Conservation (phyloP, 2,888 invertebrate genomes). For the Mesopsocus fuscifrons region DNA sequence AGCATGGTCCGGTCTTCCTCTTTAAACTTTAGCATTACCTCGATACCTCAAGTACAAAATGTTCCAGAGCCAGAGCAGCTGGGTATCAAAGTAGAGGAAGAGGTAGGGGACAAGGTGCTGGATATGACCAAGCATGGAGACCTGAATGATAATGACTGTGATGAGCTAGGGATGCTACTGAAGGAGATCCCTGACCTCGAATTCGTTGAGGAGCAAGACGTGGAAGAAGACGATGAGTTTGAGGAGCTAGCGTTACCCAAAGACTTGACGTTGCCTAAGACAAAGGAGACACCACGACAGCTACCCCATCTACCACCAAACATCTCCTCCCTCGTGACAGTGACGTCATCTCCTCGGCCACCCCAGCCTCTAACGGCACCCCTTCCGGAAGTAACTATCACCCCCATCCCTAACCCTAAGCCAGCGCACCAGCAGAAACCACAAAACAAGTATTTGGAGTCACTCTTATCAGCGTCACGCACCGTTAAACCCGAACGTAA, state of each 20-base stretch:
- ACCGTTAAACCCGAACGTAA: slow-evolving; percentile 23
- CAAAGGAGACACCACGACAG: not conserved
- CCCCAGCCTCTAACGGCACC: slow-evolving; percentile 9
- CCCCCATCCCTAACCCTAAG: slow-evolving; percentile 13
- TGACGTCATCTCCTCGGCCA: slow-evolving; percentile 4
- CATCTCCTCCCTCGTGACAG: slow-evolving; percentile 6
- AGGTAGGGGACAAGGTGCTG: not conserved
- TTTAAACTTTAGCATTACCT: slow-evolving; percentile 1
- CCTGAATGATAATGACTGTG: slow-evolving; percentile 1
- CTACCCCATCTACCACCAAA: slow-evolving; percentile 5
- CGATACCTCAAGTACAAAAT: not conserved
- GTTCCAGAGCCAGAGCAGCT: not conserved
- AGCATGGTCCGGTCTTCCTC: not conserved
- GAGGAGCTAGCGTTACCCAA: slow-evolving; percentile 9
- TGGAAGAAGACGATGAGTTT: slow-evolving; percentile 11
- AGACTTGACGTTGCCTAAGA: slow-evolving; percentile 1
- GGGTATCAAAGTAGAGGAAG: slow-evolving; percentile 3
- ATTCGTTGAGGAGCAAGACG: slow-evolving; percentile 17
- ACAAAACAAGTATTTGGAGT: slow-evolving; percentile 31
- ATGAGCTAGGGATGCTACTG: slow-evolving; percentile 13
- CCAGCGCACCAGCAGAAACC: slow-evolving; percentile 17
- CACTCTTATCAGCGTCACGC: slow-evolving; percentile 35
- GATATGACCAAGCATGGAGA: slow-evolving; percentile 8
- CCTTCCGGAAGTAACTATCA: slow-evolving; percentile 7
- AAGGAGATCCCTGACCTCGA: slow-evolving; percentile 20